A percentile compares a stretch with the other conserved stretches of the same genome.
Evolutionary conservation across 2,113 vertebrate species (phyloP).

Genomic region (Oriolus oriolus): DNA sequence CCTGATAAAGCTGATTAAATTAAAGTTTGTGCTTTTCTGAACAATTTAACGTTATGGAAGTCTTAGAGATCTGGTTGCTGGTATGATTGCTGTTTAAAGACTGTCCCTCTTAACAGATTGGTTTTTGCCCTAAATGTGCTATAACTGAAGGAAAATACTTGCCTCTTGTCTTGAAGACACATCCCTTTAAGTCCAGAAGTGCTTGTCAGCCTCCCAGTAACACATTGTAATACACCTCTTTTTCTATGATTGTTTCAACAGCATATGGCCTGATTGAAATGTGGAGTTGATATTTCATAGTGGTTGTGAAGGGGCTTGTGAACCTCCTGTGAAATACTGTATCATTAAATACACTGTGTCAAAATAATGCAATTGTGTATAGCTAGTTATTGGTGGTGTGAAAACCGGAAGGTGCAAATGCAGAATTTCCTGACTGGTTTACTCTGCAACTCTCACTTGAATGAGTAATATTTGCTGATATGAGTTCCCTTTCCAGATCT

Average conservation of each 20-base stretch:
- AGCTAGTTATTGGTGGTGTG: background rate
- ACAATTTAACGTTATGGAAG: background rate
- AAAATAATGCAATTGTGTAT: background rate
- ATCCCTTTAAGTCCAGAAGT: background rate
- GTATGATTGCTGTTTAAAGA: background rate
- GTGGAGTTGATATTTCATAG: background rate
- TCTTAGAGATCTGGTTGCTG: background rate
- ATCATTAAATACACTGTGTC: background rate
- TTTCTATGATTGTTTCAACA: background rate
- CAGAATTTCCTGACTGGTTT: background rate
- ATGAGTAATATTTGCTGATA: background rate
- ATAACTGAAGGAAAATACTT: background rate
- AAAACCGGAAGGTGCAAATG: background rate
- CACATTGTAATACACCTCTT: background rate
- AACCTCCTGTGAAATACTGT: background rate
- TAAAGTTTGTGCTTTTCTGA: background rate
- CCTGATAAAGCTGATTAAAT: background rate
- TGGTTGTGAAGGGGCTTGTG: background rate
- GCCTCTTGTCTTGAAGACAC: background rate
- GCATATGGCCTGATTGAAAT: background rate
- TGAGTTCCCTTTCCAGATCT: background rate
- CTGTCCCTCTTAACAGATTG: background rate
- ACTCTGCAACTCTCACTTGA: background rate
- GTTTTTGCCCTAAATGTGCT: background rate
- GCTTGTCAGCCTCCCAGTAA: background rate